Evolutionary conservation across 2,888 invertebrate genomes (phyloP).

Genomic region (Chromoteleia sp.): DNA sequence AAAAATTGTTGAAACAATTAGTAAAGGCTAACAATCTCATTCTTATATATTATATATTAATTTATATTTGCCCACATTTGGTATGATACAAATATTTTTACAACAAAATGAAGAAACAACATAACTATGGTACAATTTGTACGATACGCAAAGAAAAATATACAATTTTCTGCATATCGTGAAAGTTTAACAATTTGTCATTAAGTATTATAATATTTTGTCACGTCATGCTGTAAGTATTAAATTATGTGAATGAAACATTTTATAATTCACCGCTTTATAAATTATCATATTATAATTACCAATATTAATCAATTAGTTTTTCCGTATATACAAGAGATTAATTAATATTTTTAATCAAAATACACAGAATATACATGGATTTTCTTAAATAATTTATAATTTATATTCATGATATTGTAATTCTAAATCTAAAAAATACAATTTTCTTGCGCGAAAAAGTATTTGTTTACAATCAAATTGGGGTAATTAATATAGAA

Average conservation of each 20-base stretch:
- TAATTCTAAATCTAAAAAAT: too few relatives aligned
- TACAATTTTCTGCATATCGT: conserved; percentile 19
- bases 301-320: neutral
- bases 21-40: conserved; percentile 44
- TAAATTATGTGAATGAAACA: neutral
- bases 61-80: conserved; percentile 36
- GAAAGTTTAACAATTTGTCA: neutral
- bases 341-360: too few relatives aligned
- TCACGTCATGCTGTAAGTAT: conserved; percentile 2
- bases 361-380: too few relatives aligned
- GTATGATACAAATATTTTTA: conserved; percentile 11
- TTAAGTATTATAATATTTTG: neutral
- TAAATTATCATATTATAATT: neutral
- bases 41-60: conserved; percentile 35
- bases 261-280: conserved; percentile 6
- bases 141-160: conserved; percentile 3
- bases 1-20: conserved; percentile 51
- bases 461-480: conserved; percentile 3
- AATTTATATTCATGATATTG: neutral
- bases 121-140: conserved; percentile 9
- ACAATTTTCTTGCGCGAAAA: neutral
- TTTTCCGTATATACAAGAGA: neutral
- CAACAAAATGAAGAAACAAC: conserved; percentile 19
- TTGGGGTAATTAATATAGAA: neutral
- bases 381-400: neutral